Evolutionary conservation across 2,888 invertebrate species (phyloP).

Genomic region (Perithous albicinctus): DNA sequence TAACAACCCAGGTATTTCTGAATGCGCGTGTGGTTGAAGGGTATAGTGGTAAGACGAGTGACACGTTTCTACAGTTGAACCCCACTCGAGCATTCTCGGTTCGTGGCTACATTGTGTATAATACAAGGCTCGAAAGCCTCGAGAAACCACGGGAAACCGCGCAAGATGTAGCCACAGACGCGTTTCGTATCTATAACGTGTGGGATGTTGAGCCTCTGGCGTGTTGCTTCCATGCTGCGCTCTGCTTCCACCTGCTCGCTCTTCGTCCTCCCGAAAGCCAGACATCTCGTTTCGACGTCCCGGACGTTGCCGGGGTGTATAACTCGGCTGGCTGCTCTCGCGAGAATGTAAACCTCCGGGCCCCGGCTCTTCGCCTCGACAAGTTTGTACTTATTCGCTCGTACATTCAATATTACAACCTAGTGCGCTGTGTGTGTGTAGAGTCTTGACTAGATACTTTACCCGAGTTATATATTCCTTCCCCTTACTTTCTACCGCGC

Average conservation of each 20-base stretch:
- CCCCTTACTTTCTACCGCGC: background rate
- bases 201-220: slow-evolving; percentile 25
- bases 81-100: slow-evolving; percentile 37
- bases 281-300: slow-evolving; percentile 59
- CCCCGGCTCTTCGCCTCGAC: slow-evolving; percentile 26
- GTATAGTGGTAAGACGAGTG: slow-evolving; percentile 22
- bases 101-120: slow-evolving; percentile 49
- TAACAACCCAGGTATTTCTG: slow-evolving; percentile 38
- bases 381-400: slow-evolving; percentile 46
- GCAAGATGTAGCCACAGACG: slow-evolving; percentile 29
- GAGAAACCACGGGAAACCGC: slow-evolving; percentile 21
- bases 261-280: background rate
- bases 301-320: slow-evolving; percentile 46
- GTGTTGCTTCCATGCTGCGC: background rate
- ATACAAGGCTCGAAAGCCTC: slow-evolving; percentile 27
- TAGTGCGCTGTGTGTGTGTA: background rate
- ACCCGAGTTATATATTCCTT: slow-evolving; percentile 12
- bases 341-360: slow-evolving; percentile 53
- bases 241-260: slow-evolving; percentile 2
- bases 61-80: slow-evolving; percentile 51
- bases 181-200: background rate
- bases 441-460: slow-evolving; percentile 17
- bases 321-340: slow-evolving; percentile 58
- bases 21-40: slow-evolving; percentile 34
- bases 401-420: slow-evolving; percentile 34